phyloP scores from a whole-genome alignment of 2,113 vertebrate species.

The Coptodon rendalli region DNA sequence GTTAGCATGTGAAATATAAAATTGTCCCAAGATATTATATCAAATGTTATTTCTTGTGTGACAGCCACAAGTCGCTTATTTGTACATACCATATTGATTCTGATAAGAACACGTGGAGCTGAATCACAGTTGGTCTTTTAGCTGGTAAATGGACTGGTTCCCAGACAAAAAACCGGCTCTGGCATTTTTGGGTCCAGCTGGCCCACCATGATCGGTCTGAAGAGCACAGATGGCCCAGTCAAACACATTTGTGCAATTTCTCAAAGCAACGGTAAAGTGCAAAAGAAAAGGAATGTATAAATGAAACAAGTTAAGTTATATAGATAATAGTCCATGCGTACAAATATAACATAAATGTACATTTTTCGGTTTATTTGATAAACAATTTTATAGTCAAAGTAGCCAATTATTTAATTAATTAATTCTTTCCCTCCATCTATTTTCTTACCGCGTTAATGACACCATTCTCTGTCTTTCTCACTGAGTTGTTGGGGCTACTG shows the following conservation, averaged over 20 bases:
- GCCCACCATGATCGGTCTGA: not conserved
- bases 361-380: not conserved
- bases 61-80: accelerated
- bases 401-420: not conserved
- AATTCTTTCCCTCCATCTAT: not conserved
- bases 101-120: not conserved
- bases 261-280: not conserved
- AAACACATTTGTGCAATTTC: not conserved
- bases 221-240: accelerated
- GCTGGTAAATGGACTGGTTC: not conserved
- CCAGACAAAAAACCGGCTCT: not conserved
- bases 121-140: not conserved
- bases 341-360: not conserved
- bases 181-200: too few species aligned
- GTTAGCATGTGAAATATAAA: not conserved
- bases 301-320: not conserved
- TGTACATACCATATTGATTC: accelerated
- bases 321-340: not conserved
- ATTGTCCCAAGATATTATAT: not conserved
- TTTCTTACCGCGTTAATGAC: not conserved
- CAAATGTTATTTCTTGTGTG: accelerated
- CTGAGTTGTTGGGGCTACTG: not conserved
- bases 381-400: not conserved
- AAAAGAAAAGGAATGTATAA: accelerated
- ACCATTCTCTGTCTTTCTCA: accelerated